Conservation (phyloP, 2,113 vertebrate species). For the Campylomormyrus tamandua region DNA sequence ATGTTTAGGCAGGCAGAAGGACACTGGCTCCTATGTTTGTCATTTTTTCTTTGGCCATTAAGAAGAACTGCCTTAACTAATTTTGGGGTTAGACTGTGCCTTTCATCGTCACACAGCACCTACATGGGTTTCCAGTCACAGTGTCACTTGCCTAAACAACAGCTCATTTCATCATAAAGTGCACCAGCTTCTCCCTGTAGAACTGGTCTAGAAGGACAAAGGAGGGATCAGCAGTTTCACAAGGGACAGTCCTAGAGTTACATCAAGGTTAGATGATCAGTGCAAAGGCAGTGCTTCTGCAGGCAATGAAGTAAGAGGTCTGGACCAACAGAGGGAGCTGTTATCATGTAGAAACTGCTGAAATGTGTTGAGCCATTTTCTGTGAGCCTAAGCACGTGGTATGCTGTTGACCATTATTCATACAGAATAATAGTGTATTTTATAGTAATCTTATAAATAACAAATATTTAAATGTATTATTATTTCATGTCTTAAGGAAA, state of each 20-base stretch:
- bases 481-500: not conserved
- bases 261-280: not conserved
- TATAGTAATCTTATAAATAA: not conserved
- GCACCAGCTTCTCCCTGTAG: not conserved
- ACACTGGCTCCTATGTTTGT: not conserved
- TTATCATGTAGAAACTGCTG: slow-evolving; percentile 8
- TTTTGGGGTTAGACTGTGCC: not conserved
- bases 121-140: too few relatives aligned
- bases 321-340: slow-evolving; percentile 32
- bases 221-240: not conserved
- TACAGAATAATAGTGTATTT: not conserved
- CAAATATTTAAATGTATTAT: not conserved
- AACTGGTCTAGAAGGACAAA: not conserved
- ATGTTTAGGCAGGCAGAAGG: not conserved
- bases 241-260: not conserved
- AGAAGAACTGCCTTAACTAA: not conserved
- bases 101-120: not conserved
- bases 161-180: not conserved
- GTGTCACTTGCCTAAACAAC: not conserved
- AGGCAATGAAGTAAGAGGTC: not conserved
- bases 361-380: slow-evolving; percentile 1
- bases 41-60: not conserved
- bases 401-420: not conserved
- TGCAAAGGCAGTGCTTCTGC: not conserved
- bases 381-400: not conserved